These are phyloP conservation scores for Bombus ignitus DNA, from an alignment of 1,140 invertebrate species.

Conservation along the genomic window DNA sequence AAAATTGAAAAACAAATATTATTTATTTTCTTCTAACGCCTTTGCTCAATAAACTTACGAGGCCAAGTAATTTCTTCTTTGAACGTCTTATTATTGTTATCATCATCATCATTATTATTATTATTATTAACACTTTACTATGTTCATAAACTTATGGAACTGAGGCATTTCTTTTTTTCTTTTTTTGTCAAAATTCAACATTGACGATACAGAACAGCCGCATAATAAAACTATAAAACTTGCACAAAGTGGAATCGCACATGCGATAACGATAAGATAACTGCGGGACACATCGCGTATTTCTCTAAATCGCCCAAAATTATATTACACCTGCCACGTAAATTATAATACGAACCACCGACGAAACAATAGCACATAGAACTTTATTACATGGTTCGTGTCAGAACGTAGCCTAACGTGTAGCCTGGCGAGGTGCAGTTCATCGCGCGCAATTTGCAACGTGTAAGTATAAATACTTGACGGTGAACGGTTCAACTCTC, in stretches of 20 bases:
- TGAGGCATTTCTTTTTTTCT: too few species aligned
- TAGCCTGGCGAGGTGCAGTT: background rate
- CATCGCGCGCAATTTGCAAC: background rate
- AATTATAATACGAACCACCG: background rate
- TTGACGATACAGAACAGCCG: background rate
- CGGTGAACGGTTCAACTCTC: background rate
- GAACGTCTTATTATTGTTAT: too few species aligned
- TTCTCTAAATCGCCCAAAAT: background rate
- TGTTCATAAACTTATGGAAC: too few species aligned
- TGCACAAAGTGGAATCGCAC: too few species aligned
- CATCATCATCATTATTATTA: too few species aligned
- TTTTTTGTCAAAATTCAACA: too few species aligned
- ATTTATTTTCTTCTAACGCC: too few species aligned
- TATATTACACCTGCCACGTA: background rate
- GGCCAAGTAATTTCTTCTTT: too few species aligned
- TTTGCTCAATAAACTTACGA: too few species aligned
- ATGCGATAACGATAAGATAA: background rate
- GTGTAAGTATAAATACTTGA: background rate
- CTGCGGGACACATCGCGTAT: background rate
- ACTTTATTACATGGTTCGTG: constrained; percentile 1
- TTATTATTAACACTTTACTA: too few species aligned
- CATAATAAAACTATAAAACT: too few species aligned
- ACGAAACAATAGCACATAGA: constrained; percentile 22
- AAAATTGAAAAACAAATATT: too few species aligned
- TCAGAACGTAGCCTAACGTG: background rate